Base-by-base conservation (phyloP, 1,140 invertebrate species). In the Armadillidium nasatum region DNA sequence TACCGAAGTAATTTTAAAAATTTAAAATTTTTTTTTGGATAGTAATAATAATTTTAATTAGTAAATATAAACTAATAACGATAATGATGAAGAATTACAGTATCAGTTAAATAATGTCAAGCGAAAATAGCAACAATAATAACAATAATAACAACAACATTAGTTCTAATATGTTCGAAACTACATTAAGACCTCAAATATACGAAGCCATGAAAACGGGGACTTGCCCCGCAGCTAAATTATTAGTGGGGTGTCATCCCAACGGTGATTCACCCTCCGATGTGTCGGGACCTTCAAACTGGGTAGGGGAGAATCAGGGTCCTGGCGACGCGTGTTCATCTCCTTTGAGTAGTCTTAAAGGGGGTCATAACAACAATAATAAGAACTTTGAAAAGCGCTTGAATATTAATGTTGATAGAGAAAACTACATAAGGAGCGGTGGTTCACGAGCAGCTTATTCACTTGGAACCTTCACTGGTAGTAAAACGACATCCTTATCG, bases 371-470 rank as follows among this genome's bases (percentile, higher is more conserved):
- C 6, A 33, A 33, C 33, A 33, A 33, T 33, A 33, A 33, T 33
- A 33, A 15, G 77, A 78, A 60, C 73, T 73, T 71, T 70, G 77
- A 10, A 73, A 78, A 45, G 73, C 72, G 68, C 70, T 73, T 72
- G 75, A 78, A 73, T 74, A 78, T 87, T 74, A 85, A 85, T 79
- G 86, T 89, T 68, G 88, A 89, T 83, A 85, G 87, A 69, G 87
- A 89, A 80, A 89, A 89, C 83, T 89, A 89, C 83, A 89, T 89
- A 88, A 84, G 89, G 71, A 81, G 76, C 50, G 75, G 78, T 78
- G 74, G 73, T 44, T n/a, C 73, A 45, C 22, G 50, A 60, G 50
- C 50, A 60, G 19, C 50, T 4, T 60, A 60, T 60, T 13, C 50
- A 13, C 50, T 15, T 2, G 50, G 50, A 13, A 3, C 50, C 50